phyloP scores from a whole-genome alignment of 2,113 vertebrate species.

The Mesoclemmys tuberculata region DNA sequence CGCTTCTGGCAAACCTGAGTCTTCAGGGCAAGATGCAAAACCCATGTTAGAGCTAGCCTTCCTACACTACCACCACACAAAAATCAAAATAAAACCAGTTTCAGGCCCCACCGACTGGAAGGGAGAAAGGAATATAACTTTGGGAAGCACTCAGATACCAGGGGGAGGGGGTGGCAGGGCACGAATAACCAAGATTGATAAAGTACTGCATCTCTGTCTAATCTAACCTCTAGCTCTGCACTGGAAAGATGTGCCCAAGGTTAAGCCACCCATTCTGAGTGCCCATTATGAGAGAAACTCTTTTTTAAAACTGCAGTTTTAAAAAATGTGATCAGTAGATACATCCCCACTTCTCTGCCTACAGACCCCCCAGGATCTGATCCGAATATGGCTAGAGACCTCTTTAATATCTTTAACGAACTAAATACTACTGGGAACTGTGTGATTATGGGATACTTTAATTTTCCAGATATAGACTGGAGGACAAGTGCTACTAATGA shows the following conservation, averaged over 20 bases:
- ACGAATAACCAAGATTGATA: background rate
- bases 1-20: background rate
- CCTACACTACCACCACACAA: background rate
- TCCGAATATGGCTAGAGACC: too few relatives aligned
- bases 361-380: too few relatives aligned
- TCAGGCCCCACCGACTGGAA: background rate
- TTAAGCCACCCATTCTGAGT: rapidly evolving
- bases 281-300: background rate
- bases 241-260: too few relatives aligned
- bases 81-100: background rate
- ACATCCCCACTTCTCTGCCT: too few relatives aligned
- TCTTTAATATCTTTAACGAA: too few relatives aligned
- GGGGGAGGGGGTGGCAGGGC: background rate
- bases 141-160: background rate
- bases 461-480: too few relatives aligned
- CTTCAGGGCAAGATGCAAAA: background rate
- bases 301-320: background rate
- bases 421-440: too few relatives aligned
- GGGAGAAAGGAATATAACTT: background rate
- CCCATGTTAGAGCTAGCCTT: background rate
- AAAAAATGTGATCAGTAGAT: too few relatives aligned
- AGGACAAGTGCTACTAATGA: too few relatives aligned
- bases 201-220: background rate
- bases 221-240: slow-evolving; percentile 9
- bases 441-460: too few relatives aligned